These are phyloP conservation scores for Lepidochitona cinerea DNA, from an alignment of 2,888 invertebrate genomes.

Conservation along the genomic window DNA sequence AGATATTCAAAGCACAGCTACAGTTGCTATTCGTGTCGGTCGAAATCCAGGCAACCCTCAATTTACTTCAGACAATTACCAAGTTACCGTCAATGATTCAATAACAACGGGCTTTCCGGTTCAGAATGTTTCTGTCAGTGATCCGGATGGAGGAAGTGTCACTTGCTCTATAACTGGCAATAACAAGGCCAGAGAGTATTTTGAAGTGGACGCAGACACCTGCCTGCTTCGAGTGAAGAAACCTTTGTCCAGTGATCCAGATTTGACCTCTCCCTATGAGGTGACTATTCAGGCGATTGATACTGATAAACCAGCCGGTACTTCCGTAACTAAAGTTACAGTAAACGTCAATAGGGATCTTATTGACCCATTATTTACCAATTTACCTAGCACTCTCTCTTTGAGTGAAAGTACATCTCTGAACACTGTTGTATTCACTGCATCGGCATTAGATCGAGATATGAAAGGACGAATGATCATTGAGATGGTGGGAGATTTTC, in stretches of 20 bases:
- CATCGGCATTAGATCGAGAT: constrained; percentile 12
- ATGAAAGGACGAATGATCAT: constrained; percentile 13
- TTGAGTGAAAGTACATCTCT: constrained; percentile 9
- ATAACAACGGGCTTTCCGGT: constrained; percentile 41
- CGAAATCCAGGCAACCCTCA: constrained; percentile 58
- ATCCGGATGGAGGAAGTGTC: constrained; percentile 54
- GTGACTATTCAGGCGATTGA: constrained; percentile 49
- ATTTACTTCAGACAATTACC: constrained; percentile 54
- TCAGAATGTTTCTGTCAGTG: constrained; percentile 52
- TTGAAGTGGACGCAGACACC: constrained; percentile 45
- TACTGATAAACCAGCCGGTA: constrained; percentile 44
- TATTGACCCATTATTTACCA: constrained; percentile 42
- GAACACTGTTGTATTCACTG: constrained; percentile 18
- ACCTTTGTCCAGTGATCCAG: constrained; percentile 43
- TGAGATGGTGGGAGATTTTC: constrained; percentile 21
- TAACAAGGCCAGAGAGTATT: constrained; percentile 48
- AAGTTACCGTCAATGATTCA: constrained; percentile 50
- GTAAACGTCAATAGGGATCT: constrained; percentile 55
- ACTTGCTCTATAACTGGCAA: constrained; percentile 48
- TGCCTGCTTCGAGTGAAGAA: constrained; percentile 51
- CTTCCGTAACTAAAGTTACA: constrained; percentile 33
- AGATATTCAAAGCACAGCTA: constrained; percentile 38
- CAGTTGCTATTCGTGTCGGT: constrained; percentile 49
- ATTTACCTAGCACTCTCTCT: constrained; percentile 35
- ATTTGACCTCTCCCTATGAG: constrained; percentile 39